Base-by-base conservation (phyloP, 2,888 invertebrate species). In the Hyles lineata region DNA sequence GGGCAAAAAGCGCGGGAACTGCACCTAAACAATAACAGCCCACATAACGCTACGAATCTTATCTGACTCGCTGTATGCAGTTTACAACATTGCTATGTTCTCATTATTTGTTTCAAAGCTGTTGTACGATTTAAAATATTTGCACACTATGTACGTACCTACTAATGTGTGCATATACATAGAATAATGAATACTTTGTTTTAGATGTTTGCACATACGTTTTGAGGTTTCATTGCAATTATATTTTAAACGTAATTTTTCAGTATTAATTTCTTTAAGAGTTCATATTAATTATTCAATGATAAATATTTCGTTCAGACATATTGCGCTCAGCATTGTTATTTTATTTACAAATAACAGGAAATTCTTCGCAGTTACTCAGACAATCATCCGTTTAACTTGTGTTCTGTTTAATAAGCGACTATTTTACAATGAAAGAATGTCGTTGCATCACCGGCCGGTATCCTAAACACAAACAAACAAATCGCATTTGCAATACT, bases 1-100 rank as follows among this genome's bases (percentile, higher is more conserved):
- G 79, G 83, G 87, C 91, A 94, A 95, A 95, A 94, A 93, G 90
- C 94, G 94, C 94, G 94, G 93, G 95, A 95, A 93, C 90, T 82
- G 77, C 83, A 79, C 84, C 84, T 78, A 85, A 88, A 91, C 91
- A 92, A 94, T 92, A 90, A 93, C 90, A 89, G 90, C 90, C 92
- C 90, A 92, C 92, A 93, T 94, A 92, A 92, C 90, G 89, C 90
- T 89, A 89, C 90, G 83, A 92, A 93, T 92, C 90, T 91, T 93
- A 93, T 93, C 92, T 92, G 83, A 85, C 82, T 81, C 80, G 76
- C 78, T 81, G 82, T 78, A 80, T 80, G 78, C 76, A 73, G 82
- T 89, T 90, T 90, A 89, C 91, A 87, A 90, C 89, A 90, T 89
- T 86, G 86, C 84, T 78, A 89, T 89, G 88, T 92, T 92, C 91